Percentiles rank a stretch among this genome's conserved stretches.
phyloP scores from a whole-genome alignment of 2,888 invertebrate genomes.

The Abrostola tripartita region DNA sequence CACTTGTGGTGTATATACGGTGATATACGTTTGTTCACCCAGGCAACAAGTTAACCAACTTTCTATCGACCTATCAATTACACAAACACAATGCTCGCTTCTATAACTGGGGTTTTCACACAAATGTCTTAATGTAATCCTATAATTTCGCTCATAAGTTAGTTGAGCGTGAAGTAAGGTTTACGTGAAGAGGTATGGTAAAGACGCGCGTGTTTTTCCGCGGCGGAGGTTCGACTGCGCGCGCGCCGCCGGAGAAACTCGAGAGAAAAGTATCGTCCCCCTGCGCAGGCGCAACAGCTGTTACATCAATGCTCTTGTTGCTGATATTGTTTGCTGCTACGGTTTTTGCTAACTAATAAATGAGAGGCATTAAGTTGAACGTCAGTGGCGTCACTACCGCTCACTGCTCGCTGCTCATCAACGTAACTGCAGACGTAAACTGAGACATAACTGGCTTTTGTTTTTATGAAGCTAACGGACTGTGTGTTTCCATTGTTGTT shows the following conservation, averaged over 20 bases:
- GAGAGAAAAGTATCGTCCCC: slow-evolving; percentile 82
- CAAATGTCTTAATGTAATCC: slow-evolving; percentile 58
- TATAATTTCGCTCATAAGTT: slow-evolving; percentile 55
- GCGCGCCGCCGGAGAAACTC: slow-evolving; percentile 79
- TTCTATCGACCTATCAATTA: slow-evolving; percentile 67
- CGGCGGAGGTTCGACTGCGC: slow-evolving; percentile 75
- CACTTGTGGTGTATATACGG: slow-evolving; percentile 61
- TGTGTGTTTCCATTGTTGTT: slow-evolving; percentile 41
- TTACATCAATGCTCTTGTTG: slow-evolving; percentile 82
- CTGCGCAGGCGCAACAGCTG: slow-evolving; percentile 66
- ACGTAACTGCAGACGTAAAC: slow-evolving; percentile 48
- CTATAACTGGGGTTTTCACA: slow-evolving; percentile 59
- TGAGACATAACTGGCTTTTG: slow-evolving; percentile 37
- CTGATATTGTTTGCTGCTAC: slow-evolving; percentile 65
- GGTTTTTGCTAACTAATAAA: slow-evolving; percentile 67
- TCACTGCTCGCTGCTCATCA: slow-evolving; percentile 58
- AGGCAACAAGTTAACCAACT: slow-evolving; percentile 66
- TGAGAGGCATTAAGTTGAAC: slow-evolving; percentile 60
- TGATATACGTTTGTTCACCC: slow-evolving; percentile 65
- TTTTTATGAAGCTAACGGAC: slow-evolving; percentile 28
- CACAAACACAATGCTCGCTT: slow-evolving; percentile 68
- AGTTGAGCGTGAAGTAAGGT: slow-evolving; percentile 45
- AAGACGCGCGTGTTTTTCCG: slow-evolving; percentile 73
- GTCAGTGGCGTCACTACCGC: slow-evolving; percentile 68
- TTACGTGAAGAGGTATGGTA: slow-evolving; percentile 23